Percentiles rank a stretch among this genome's conserved stretches.
Conservation (phyloP, 2,113 vertebrate species). For the Greenwoodochromis staneri region DNA sequence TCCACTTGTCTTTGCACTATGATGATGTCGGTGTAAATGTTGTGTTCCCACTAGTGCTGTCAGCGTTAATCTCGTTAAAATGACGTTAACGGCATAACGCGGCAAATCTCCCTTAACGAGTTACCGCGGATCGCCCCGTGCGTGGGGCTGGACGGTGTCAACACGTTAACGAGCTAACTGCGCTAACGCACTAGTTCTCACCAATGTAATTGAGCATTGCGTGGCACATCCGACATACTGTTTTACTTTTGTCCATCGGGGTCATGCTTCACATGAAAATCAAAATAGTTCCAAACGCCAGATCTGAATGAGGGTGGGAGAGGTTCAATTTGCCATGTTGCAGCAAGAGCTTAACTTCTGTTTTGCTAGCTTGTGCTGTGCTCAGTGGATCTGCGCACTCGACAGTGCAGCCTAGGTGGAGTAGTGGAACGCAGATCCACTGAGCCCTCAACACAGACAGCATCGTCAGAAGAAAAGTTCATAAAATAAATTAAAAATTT, state of each 20-base stretch:
- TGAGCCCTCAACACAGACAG: neutral
- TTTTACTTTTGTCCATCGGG: no score
- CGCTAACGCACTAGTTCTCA: accelerated
- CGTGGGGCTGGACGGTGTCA: accelerated
- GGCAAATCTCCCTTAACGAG: no score
- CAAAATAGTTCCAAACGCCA: neutral
- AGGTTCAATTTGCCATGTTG: neutral
- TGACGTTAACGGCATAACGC: no score
- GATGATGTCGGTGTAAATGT: accelerated
- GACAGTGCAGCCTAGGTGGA: neutral
- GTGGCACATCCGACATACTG: accelerated
- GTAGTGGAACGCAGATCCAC: accelerated
- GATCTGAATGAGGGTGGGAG: neutral
- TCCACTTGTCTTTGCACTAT: no score
- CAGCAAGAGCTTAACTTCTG: accelerated
- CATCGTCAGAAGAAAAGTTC: neutral
- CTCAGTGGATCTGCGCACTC: neutral
- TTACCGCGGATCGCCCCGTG: no score
- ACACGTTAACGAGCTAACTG: accelerated
- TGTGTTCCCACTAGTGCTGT: no score
- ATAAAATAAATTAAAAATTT: accelerated
- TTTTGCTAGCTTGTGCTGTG: accelerated
- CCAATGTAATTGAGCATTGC: no score
- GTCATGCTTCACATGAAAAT: accelerated
- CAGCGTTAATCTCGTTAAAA: no score